phyloP scores from a whole-genome alignment of 2,113 vertebrate species.

The Nesoenas mayeri region DNA sequence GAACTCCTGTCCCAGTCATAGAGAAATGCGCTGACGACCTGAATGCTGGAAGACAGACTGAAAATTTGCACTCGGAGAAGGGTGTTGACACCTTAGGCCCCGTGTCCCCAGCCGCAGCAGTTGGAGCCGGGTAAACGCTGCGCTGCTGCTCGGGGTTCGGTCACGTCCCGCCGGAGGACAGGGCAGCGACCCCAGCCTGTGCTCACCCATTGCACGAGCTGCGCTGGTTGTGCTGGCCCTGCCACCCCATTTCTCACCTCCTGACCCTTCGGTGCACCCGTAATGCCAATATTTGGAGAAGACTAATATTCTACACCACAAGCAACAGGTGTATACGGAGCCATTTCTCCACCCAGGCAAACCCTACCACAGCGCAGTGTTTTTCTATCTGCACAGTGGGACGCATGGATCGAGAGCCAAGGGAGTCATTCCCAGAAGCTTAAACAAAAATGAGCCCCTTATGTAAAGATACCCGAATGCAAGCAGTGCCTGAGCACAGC shows the following conservation, averaged over 20 bases:
- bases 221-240: neutral
- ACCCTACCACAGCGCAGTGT: neutral
- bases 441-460: neutral
- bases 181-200: neutral
- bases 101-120: neutral
- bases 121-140: neutral
- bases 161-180: neutral
- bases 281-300: neutral
- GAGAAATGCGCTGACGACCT: neutral
- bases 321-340: neutral
- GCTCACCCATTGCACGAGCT: neutral
- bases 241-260: neutral
- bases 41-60: neutral
- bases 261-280: neutral
- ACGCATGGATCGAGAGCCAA: neutral
- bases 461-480: rapidly evolving
- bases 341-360: neutral
- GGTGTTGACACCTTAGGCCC: neutral
- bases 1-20: neutral
- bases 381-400: neutral
- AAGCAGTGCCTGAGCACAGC: neutral
- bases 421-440: neutral
- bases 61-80: neutral
- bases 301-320: neutral
- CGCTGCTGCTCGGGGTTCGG: neutral